A percentile compares a stretch with the other conserved stretches of the same genome.
Conservation (phyloP, 2,797 vertebrate species). For the Enteromius treurensis region DNA sequence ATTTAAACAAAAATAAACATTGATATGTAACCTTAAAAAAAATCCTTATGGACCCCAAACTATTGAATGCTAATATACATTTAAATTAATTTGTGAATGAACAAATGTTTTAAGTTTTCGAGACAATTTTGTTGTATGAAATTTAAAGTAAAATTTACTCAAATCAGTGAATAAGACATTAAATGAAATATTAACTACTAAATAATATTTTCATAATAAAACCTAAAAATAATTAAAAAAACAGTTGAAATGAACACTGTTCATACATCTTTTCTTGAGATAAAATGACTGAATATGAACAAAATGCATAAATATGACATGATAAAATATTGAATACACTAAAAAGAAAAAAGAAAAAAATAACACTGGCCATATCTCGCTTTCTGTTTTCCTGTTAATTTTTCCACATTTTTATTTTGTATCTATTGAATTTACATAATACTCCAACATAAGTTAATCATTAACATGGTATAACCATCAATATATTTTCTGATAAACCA, state of each 20-base stretch:
- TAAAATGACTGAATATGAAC: too few species aligned
- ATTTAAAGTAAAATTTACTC: background rate
- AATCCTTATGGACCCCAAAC: background rate
- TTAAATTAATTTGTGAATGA: background rate
- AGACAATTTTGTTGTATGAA: background rate
- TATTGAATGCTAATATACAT: background rate
- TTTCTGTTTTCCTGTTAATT: background rate
- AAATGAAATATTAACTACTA: background rate
- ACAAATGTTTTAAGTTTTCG: background rate
- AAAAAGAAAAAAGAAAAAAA: background rate
- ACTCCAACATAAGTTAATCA: background rate
- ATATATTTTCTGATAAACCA: background rate
- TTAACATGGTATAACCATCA: background rate
- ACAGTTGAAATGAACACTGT: too few species aligned
- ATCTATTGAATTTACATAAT: background rate
- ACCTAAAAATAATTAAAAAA: background rate
- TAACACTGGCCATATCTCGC: background rate
- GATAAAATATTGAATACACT: too few species aligned
- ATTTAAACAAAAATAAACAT: background rate
- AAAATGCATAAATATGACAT: too few species aligned
- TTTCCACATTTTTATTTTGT: background rate
- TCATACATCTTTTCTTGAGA: too few species aligned
- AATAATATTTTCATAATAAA: background rate
- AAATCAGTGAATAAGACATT: background rate
- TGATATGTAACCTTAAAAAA: too few species aligned